phyloP scores from a whole-genome alignment of 2,113 vertebrate species.

The Desmodus rotundus region DNA sequence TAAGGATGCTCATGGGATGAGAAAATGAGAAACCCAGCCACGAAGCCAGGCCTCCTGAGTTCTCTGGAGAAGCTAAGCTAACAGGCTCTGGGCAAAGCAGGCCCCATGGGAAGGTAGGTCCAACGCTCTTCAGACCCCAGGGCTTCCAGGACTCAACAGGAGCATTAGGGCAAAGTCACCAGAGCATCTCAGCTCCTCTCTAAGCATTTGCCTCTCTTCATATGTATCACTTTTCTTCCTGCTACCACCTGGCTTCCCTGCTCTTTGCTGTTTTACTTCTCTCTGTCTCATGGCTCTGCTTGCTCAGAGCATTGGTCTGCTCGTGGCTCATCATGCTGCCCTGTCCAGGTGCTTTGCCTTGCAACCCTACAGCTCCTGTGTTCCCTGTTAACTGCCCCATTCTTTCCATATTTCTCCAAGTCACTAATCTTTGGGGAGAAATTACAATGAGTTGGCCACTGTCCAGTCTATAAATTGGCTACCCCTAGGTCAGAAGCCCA shows the following conservation, averaged over 20 bases:
- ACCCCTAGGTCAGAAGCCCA: background rate
- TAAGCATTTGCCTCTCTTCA: background rate
- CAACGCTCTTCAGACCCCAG: too few species aligned
- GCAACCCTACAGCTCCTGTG: background rate
- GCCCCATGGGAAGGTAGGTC: background rate
- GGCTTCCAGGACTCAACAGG: background rate
- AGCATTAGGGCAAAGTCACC: too few species aligned
- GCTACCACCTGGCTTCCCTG: background rate
- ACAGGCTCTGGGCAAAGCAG: background rate
- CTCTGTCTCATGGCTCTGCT: background rate
- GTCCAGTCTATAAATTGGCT: background rate
- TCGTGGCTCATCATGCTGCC: background rate
- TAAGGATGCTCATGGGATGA: background rate
- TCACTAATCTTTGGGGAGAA: background rate
- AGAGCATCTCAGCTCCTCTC: accelerated
- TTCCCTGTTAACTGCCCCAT: background rate
- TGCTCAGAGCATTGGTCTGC: background rate
- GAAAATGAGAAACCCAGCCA: background rate
- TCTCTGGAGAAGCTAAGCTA: background rate
- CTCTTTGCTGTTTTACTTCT: background rate
- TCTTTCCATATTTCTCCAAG: background rate
- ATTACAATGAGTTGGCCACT: background rate
- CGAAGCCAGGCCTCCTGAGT: background rate
- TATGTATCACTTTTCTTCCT: background rate
- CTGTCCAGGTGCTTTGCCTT: background rate